These are phyloP conservation scores for Trisateles emortualis DNA, from an alignment of 2,888 invertebrate species.

Conservation along the genomic window DNA sequence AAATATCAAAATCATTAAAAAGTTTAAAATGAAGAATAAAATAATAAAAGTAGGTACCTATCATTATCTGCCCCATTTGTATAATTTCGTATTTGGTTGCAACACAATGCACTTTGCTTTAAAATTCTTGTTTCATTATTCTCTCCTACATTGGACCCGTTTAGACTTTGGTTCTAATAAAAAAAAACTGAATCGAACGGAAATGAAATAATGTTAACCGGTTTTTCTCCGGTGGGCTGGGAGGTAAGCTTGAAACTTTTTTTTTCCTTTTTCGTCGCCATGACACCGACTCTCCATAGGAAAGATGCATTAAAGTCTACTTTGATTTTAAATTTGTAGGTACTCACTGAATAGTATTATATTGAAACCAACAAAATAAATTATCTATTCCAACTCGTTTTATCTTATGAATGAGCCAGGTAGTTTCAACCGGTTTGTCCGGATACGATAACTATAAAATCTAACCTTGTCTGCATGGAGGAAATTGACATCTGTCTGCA, in stretches of 20 bases:
- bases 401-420: conserved; percentile 40
- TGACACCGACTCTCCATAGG: conserved; percentile 43
- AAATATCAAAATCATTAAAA: background rate
- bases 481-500: conserved; percentile 35
- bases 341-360: conserved; percentile 22
- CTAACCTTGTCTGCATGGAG: conserved; percentile 38
- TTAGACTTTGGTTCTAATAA: conserved; percentile 77
- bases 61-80: conserved; percentile 29
- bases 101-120: conserved; percentile 39
- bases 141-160: conserved; percentile 74
- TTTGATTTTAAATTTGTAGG: conserved; percentile 24
- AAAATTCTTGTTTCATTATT: conserved; percentile 55
- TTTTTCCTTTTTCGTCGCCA: conserved; percentile 66
- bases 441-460: conserved; percentile 40
- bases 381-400: conserved; percentile 33
- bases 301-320: conserved; percentile 34
- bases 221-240: conserved; percentile 72
- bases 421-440: conserved; percentile 39
- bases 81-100: conserved; percentile 25
- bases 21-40: background rate
- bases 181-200: conserved; percentile 85
- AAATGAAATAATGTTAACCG: conserved; percentile 84
- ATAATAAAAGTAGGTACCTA: background rate
- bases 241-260: conserved; percentile 63
- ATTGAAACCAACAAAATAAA: conserved; percentile 21